Evolutionary conservation across 2,888 invertebrate species (phyloP), one percentile per base, ranked within the genome.

Genomic region (Drosophila paranaensis): DNA sequence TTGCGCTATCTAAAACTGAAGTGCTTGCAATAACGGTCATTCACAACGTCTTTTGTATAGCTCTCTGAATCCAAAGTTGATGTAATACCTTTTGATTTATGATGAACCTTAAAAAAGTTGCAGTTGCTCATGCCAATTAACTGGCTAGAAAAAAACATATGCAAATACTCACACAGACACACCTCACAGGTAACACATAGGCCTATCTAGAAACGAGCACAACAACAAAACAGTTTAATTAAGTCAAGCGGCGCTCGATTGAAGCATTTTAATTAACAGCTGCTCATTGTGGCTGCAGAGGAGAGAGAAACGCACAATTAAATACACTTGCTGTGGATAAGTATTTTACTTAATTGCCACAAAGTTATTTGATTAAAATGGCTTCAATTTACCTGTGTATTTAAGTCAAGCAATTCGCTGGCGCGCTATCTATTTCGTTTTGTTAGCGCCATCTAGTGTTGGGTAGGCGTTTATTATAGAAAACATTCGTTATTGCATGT

Each of bases 181-280:
- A 60, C 63, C 60, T 77, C 56, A 16, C 35, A 39, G 39, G 33
- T 33, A 50, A 50, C 20, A 40, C n/a, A 57, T 11, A 14, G 43
- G 43, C 50, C 55, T 56, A 55, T 13, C 51, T 20, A 43, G 13
- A 13, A 40, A 30, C 30, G 54, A 60, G 10, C 13, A 37, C 20
- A 51, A 14, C 33, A 35, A 33, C 37, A 69, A 62, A 65, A 60
- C 43, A 0, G 62, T 66, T 80, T 84, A 82, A 82, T 82, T 76
- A 84, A 88, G 79, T 77, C 61, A 79, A 76, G 73, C 73, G 76
- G 58, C 71, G 54, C 64, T 35, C 76, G 69, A 16, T 43, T 33
- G n/a, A 16, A 81, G 79, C 78, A 69, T 81, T 78, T 83, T 75
- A 81, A 83, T 88, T 68, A 86, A 73, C 82, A 72, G 72, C 64